Conservation (phyloP, 1,140 invertebrate genomes). For the Onthophagus taurus region DNA sequence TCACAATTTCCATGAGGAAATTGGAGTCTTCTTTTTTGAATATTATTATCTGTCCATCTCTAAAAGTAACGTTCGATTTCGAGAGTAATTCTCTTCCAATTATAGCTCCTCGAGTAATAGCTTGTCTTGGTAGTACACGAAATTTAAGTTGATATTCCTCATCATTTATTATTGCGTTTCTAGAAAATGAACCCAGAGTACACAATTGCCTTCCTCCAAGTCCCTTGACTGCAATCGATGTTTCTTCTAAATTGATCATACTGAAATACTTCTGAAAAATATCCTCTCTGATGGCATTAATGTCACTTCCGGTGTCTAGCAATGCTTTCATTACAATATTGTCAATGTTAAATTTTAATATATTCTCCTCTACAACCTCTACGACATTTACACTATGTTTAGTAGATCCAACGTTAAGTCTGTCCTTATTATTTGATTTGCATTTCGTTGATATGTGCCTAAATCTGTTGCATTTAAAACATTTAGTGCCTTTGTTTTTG, state of each 20-base stretch:
- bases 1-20: constrained; percentile 4
- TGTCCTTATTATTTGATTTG: no score
- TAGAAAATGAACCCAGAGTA: constrained; percentile 1
- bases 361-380: not conserved
- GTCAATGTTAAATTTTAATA: not conserved
- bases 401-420: no score
- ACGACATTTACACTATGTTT: not conserved
- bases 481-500: constrained; percentile 7
- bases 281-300: not conserved
- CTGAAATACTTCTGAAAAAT: not conserved
- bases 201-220: not conserved
- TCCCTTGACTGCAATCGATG: not conserved
- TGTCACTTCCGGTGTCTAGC: constrained; percentile 2
- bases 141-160: not conserved
- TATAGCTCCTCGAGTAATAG: not conserved
- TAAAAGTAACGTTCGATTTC: not conserved
- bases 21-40: not conserved
- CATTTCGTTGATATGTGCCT: constrained; percentile 1
- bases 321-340: not conserved
- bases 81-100: not conserved
- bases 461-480: constrained; percentile 8
- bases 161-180: not conserved
- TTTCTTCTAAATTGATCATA: not conserved
- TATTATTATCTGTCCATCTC: not conserved
- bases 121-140: not conserved